These are phyloP conservation scores for Eulemur rubriventer DNA, from an alignment of 2,797 vertebrate genomes.

Conservation along the genomic window DNA sequence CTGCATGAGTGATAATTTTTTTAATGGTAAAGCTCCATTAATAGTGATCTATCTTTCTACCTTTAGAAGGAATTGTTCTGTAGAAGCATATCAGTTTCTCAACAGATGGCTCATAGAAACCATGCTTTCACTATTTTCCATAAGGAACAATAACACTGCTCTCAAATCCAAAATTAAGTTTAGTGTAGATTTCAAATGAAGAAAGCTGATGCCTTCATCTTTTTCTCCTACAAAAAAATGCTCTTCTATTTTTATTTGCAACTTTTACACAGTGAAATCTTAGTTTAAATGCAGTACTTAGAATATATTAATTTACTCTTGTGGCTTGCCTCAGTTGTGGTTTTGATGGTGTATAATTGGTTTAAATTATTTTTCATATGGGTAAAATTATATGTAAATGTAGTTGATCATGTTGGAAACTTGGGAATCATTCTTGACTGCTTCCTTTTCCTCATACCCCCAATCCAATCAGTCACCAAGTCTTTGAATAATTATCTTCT, in stretches of 20 bases:
- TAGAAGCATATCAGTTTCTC: not conserved
- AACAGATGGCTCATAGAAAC: not conserved
- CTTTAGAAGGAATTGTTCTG: not conserved
- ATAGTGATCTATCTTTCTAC: not conserved
- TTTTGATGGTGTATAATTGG: not conserved
- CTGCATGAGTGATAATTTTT: not conserved
- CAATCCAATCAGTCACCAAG: not conserved
- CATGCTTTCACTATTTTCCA: not conserved
- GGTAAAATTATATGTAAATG: not conserved
- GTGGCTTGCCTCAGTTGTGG: not conserved
- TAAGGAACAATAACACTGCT: not conserved
- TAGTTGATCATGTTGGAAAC: not conserved
- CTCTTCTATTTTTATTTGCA: not conserved
- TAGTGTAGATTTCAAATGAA: not conserved
- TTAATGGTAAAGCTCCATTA: not conserved
- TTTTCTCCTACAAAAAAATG: not conserved
- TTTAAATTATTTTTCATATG: constrained; percentile 16
- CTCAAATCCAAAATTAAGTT: not conserved
- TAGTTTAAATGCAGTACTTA: not conserved
- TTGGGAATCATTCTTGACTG: not conserved
- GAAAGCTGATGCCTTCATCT: not conserved
- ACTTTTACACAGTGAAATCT: not conserved
- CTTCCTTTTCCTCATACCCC: not conserved
- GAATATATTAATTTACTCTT: not conserved
- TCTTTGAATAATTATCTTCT: not conserved